Base-by-base conservation (phyloP, 2,888 invertebrate genomes). In the Mesochorus sp. region DNA sequence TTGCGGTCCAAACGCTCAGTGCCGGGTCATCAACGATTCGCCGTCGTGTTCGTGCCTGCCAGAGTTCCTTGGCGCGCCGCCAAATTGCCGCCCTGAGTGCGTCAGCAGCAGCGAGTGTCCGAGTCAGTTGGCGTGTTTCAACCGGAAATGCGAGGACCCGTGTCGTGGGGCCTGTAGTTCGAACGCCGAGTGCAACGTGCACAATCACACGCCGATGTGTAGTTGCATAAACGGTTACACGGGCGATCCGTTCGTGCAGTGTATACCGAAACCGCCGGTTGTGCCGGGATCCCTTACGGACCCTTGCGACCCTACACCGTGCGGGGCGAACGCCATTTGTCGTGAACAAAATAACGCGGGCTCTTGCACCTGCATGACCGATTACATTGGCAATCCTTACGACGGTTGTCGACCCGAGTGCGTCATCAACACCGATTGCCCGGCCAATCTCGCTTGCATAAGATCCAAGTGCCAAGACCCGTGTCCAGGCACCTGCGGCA, bases 221-320 rank as follows among this genome's bases (percentile, higher is more conserved):
- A 91, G 94, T 26, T 97, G 97, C 87, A 83, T 92, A 12, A 85
- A 91, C 44, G 95, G 95, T 31, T 95, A 93, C 84, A 93, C 93
- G 4, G 97, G 97, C 0, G 95, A 97, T 93, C 96, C 97, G 64
- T 96, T 96, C 87, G 92, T 93, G 49, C 93, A 94, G 86, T 96
- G 96, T 85, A 6, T 66, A 17, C 67, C 57, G 14, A 12, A 64
- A 19, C 31, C 91, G 85, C 93, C 94, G 92, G 92, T 93, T 24
- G 72, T 76, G 64, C 76, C 79, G n/a, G 76, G 75, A 80, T 84
- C 85, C 49, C 91, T 91, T 14, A 79, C 87, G 31, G 92, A 94
- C 81, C 95, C 95, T 0, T 96, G 96, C 85, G 88, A 92, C 75
- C 95, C 95, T 31, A 94, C 94, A 59, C 95, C 95, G 0, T 96